These are phyloP conservation scores for Galago senegalensis DNA, from an alignment of 2,797 vertebrate species.

Conservation along the genomic window DNA sequence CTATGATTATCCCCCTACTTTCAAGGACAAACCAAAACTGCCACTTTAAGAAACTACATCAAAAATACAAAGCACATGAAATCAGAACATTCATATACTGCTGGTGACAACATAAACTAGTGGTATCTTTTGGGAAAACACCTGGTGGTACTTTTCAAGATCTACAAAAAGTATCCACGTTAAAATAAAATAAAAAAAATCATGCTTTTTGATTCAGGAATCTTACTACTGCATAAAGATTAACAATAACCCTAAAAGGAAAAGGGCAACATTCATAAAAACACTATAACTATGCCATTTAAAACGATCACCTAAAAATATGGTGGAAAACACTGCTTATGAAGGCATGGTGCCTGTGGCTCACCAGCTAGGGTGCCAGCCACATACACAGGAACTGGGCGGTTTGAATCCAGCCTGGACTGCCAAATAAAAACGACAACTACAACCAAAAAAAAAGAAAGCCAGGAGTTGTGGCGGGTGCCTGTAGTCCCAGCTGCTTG, in stretches of 20 bases:
- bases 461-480: too few relatives aligned
- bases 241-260: slow-evolving; percentile 2
- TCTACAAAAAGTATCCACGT: slow-evolving; percentile 16
- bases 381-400: too few relatives aligned
- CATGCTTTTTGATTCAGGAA: not conserved
- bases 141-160: slow-evolving; percentile 37
- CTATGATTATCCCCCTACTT: not conserved
- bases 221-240: not conserved
- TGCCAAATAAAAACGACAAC: too few relatives aligned
- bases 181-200: not conserved
- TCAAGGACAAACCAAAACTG: not conserved
- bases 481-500: too few relatives aligned
- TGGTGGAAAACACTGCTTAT: too few relatives aligned
- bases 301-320: not conserved
- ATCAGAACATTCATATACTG: not conserved
- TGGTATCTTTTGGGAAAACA: not conserved
- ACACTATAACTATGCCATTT: not conserved
- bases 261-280: slow-evolving; percentile 23
- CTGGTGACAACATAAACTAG: not conserved
- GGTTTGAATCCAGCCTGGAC: too few relatives aligned
- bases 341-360: too few relatives aligned
- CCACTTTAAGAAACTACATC: not conserved
- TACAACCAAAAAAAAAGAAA: too few relatives aligned
- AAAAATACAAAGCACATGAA: slow-evolving; percentile 85
- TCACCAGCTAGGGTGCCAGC: too few relatives aligned